Conservation (phyloP, 2,113 vertebrate species). For the Tor tambroides region DNA sequence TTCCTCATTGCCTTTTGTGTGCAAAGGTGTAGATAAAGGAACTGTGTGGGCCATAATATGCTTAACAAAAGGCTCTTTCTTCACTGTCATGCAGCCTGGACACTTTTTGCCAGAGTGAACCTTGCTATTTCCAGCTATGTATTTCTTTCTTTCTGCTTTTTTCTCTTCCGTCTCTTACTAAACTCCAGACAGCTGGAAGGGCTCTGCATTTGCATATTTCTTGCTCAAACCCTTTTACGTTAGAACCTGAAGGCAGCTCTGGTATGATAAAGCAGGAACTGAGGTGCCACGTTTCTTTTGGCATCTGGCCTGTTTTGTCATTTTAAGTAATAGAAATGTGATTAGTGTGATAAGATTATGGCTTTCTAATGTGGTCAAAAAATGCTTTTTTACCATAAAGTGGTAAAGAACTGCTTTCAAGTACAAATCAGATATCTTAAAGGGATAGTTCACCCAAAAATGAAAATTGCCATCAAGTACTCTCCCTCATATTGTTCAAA, state of each 20-base stretch:
- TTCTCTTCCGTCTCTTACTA: background rate
- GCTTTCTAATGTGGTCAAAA: background rate
- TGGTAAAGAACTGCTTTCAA: background rate
- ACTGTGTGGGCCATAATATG: slow-evolving; percentile 58
- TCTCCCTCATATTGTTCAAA: background rate
- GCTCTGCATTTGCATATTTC: background rate
- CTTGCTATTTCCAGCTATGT: slow-evolving; percentile 31
- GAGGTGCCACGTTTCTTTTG: background rate
- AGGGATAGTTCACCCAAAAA: background rate
- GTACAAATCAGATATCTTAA: background rate
- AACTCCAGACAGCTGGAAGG: background rate
- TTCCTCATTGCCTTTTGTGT: slow-evolving; percentile 35
- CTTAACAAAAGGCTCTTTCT: slow-evolving; percentile 71
- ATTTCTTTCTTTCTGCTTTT: background rate
- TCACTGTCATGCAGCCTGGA: slow-evolving; percentile 61
- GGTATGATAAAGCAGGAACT: background rate
- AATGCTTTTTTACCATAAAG: background rate
- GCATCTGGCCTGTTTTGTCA: background rate
- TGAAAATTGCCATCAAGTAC: background rate
- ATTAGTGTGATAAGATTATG: background rate
- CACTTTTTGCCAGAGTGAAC: slow-evolving; percentile 12
- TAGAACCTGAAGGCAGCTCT: slow-evolving; percentile 2
- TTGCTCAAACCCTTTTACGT: background rate
- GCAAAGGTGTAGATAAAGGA: slow-evolving; percentile 39
- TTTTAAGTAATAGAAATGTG: background rate